Conservation (phyloP, 1,140 invertebrate species). For the Venustaconcha ellipsiformis region DNA sequence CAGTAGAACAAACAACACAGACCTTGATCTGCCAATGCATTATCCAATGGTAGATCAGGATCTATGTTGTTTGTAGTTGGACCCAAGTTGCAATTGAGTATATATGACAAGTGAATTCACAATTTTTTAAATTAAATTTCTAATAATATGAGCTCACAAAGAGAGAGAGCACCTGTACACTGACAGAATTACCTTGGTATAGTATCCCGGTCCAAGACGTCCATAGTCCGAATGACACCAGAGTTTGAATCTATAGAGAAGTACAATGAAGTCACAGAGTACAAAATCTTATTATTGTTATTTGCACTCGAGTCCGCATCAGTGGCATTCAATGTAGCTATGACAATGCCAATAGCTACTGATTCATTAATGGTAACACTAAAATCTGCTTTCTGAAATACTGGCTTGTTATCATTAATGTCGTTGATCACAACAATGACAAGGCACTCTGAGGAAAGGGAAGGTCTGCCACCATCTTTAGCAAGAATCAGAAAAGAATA, state of each 20-base stretch:
- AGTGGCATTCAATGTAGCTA: slow-evolving; percentile 17
- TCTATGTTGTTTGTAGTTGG: no score
- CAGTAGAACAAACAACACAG: no score
- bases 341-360: slow-evolving; percentile 5
- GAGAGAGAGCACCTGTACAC: not conserved
- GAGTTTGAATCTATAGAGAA: slow-evolving; percentile 11
- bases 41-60: no score
- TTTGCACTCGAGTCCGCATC: slow-evolving; percentile 25
- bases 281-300: slow-evolving; percentile 22
- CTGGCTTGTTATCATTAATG: slow-evolving; percentile 30
- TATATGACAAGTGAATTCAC: no score
- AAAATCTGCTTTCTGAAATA: slow-evolving; percentile 15
- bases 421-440: slow-evolving; percentile 34
- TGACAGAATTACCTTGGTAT: slow-evolving; percentile 10
- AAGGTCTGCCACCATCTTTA: slow-evolving; percentile 8
- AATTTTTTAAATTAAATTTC: no score
- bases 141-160: no score
- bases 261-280: slow-evolving; percentile 13
- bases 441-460: slow-evolving; percentile 17
- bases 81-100: no score
- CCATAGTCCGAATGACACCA: slow-evolving; percentile 16
- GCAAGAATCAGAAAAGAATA: slow-evolving; percentile 32
- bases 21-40: no score
- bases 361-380: slow-evolving; percentile 18
- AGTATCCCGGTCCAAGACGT: slow-evolving; percentile 36